Percentiles rank a stretch among this genome's conserved stretches.
Evolutionary conservation across 2,113 vertebrate genomes (phyloP).

Genomic region (Crotalus helleri): DNA sequence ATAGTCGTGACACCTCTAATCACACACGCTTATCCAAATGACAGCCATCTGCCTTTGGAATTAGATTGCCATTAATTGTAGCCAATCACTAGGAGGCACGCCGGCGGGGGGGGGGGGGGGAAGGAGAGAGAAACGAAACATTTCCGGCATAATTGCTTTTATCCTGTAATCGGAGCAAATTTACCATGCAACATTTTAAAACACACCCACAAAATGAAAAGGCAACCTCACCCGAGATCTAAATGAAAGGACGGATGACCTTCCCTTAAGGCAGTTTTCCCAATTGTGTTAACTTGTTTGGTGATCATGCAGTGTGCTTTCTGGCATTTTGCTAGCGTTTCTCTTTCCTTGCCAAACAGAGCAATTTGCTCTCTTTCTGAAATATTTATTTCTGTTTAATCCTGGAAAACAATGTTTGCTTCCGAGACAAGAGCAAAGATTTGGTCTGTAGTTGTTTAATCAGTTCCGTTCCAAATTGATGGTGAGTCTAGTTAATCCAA

Average conservation of each 20-base stretch:
- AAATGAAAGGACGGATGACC: background rate
- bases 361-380: background rate
- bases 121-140: background rate
- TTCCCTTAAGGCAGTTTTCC: background rate
- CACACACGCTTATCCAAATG: background rate
- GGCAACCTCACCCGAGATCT: background rate
- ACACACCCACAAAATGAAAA: background rate
- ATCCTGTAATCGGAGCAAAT: conserved; percentile 14
- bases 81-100: background rate
- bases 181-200: background rate
- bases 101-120: too few relatives aligned
- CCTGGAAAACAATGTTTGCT: background rate
- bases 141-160: conserved; percentile 8
- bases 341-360: background rate
- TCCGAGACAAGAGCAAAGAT: background rate
- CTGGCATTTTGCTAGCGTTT: background rate
- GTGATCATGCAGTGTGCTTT: background rate
- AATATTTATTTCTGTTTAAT: conserved; percentile 12
- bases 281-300: background rate
- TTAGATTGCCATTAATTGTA: conserved; percentile 7
- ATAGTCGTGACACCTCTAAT: background rate
- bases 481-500: background rate
- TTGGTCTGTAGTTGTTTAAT: background rate
- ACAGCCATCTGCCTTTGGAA: background rate
- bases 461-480: background rate